Conservation (phyloP, 2,888 invertebrate species). For the Epistrophe eligans region DNA sequence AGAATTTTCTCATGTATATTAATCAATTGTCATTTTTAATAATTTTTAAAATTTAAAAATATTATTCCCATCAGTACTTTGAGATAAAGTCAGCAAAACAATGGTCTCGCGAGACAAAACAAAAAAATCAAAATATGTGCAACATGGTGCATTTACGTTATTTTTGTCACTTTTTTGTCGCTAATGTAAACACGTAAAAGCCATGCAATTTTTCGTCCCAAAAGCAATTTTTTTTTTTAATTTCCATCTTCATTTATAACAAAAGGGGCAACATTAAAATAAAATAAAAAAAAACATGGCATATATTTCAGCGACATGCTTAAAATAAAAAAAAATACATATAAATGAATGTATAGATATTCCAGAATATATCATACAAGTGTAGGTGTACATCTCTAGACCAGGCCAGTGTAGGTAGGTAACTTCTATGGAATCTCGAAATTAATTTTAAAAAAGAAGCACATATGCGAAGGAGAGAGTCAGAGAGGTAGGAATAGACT, state of each 20-base stretch:
- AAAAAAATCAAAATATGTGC: conserved; percentile 16
- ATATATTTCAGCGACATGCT: conserved; percentile 14
- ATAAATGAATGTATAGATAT: not conserved
- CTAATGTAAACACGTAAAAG: conserved; percentile 67
- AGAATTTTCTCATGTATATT: too few relatives aligned
- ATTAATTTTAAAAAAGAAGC: conserved; percentile 73
- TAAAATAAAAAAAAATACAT: not conserved
- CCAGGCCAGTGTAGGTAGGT: conserved; percentile 13
- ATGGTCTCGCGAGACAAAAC: conserved; percentile 1
- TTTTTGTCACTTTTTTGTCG: conserved; percentile 34
- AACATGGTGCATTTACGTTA: conserved; percentile 48
- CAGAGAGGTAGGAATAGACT: conserved; percentile 12
- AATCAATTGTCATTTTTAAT: not conserved
- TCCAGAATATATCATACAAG: not conserved
- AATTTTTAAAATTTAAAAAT: not conserved
- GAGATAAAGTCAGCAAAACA: conserved; percentile 30
- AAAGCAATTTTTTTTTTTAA: conserved; percentile 64
- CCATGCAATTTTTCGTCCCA: conserved; percentile 49
- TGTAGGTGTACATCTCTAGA: not conserved
- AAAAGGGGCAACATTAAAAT: conserved; percentile 16
- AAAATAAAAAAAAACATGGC: conserved; percentile 15
- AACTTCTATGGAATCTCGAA: conserved; percentile 28
- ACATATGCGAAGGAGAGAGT: conserved; percentile 46
- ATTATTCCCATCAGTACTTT: not conserved
- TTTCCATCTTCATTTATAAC: conserved; percentile 20